Evolutionary conservation across 2,113 vertebrate genomes (phyloP), one percentile per base, ranked within the genome.

Genomic region (Sorex fumeus): DNA sequence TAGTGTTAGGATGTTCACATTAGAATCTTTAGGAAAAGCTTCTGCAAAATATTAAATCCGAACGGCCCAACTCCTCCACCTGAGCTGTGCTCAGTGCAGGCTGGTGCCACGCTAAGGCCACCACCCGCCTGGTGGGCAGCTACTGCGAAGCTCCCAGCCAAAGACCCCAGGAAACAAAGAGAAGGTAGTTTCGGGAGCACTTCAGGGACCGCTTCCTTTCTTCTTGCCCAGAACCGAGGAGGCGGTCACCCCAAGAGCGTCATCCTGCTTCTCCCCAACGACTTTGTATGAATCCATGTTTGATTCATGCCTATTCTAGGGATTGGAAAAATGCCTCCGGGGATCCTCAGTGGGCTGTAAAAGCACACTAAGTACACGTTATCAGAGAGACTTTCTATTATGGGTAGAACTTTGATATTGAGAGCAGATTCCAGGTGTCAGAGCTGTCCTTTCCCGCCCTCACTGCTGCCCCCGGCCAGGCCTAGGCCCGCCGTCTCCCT

Each of bases 21-120:
- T 88, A 88, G 53, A 79, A 69, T 89, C 94, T 91, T 92, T 66
- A 70, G 87, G 88, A 95, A 92, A 92, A 93, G 90, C 69, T 67
- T 95, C 84, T 93, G 77, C 94, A 81, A 90, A 87, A 81, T 86
- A 95, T 64, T 84, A 86, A 91, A 70, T 88, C 64, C 30, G 72
- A 88, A 45, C 88, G 76, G 89, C 82, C 91, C 67, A 79, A 84
- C n/a, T 84, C 83, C 74, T 87, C 50, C 19, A 21, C 85, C 43
- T 82, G 78, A 77, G 50, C 80, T 53, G 7, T 53, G 11, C 27
- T 76, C 28, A 25, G 30, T 70, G 36, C 43, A 53, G 80, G 57
- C 50, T 71, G n/a, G 6, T 60, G 57, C 57, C 18, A 21, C 15
- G 57, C 18, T 4, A 60, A 60, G 21, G 5, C 57, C 57, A 60